phyloP scores from a whole-genome alignment of 2,888 invertebrate genomes.

The Stomorhina lunata region DNA sequence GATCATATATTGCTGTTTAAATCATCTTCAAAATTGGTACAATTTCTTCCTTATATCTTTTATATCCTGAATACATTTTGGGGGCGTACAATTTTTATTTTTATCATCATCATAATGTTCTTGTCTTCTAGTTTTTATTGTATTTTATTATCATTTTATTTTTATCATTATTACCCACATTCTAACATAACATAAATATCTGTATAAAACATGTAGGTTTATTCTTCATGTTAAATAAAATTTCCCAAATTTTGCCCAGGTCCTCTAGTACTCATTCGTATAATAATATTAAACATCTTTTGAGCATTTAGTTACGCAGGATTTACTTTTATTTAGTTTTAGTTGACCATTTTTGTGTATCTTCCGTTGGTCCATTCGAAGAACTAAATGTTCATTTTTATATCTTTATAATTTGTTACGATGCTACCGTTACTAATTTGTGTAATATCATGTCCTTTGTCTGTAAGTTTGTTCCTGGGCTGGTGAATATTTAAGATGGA shows the following conservation, averaged over 20 bases:
- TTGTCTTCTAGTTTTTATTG: constrained; percentile 58
- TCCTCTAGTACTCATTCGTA: background rate
- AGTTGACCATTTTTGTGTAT: constrained; percentile 48
- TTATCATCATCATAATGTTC: constrained; percentile 37
- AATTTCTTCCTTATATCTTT: background rate
- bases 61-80: constrained; percentile 21
- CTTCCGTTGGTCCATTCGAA: constrained; percentile 10
- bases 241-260: too few relatives aligned
- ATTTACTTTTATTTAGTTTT: constrained; percentile 56
- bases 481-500: background rate
- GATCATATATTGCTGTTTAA: constrained; percentile 34
- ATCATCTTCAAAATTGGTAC: constrained; percentile 50
- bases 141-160: constrained; percentile 64
- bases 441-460: constrained; percentile 38
- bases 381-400: constrained; percentile 27
- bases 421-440: constrained; percentile 61
- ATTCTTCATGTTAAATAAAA: background rate
- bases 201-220: constrained; percentile 3
- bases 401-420: constrained; percentile 58
- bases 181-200: background rate
- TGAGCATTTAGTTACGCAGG: constrained; percentile 57
- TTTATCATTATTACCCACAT: constrained; percentile 57
- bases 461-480: background rate
- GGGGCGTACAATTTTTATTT: constrained; percentile 58
- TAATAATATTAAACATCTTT: constrained; percentile 7